Percentiles rank a stretch among this genome's conserved stretches.
phyloP scores from a whole-genome alignment of 2,888 invertebrate genomes.

The Heliconius hortense region DNA sequence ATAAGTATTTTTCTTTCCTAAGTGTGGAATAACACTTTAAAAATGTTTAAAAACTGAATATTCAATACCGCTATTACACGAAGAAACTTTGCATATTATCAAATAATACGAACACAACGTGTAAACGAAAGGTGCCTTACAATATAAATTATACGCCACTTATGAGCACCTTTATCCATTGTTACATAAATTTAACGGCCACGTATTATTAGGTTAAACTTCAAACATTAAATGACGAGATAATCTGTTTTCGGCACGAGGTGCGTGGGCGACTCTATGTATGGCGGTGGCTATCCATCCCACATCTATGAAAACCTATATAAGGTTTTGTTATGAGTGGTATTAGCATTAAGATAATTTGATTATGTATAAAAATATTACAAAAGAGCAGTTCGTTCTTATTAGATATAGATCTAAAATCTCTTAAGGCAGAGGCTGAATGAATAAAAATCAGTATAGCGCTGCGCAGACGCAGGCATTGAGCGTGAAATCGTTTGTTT shows the following conservation, averaged over 20 bases:
- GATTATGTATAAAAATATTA: slow-evolving; percentile 38
- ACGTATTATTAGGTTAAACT: slow-evolving; percentile 32
- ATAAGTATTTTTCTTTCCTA: too few species aligned
- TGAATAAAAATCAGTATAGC: slow-evolving; percentile 19
- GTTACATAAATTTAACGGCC: not conserved
- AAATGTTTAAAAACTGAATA: too few species aligned
- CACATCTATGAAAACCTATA: slow-evolving; percentile 37
- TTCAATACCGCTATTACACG: slow-evolving; percentile 21
- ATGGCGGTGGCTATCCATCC: slow-evolving; percentile 39
- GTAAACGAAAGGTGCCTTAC: slow-evolving; percentile 10
- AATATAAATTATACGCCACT: slow-evolving; percentile 17
- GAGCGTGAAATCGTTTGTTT: slow-evolving; percentile 40
- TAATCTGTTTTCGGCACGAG: slow-evolving; percentile 36
- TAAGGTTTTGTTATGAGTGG: slow-evolving; percentile 39
- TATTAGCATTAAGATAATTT: slow-evolving; percentile 39
- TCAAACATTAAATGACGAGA: slow-evolving; percentile 36
- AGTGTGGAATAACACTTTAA: too few species aligned
- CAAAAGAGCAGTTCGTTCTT: slow-evolving; percentile 29
- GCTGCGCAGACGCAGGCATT: slow-evolving; percentile 20
- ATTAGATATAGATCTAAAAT: slow-evolving; percentile 33
- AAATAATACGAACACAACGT: slow-evolving; percentile 15
- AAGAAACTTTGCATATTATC: slow-evolving; percentile 19
- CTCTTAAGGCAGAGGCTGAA: slow-evolving; percentile 22
- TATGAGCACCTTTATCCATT: slow-evolving; percentile 3
- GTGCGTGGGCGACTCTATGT: slow-evolving; percentile 40